Percentiles rank a stretch among this genome's conserved stretches.
These are phyloP conservation scores for Mercenaria mercenaria DNA, from an alignment of 1,140 invertebrate species.

Conservation along the genomic window DNA sequence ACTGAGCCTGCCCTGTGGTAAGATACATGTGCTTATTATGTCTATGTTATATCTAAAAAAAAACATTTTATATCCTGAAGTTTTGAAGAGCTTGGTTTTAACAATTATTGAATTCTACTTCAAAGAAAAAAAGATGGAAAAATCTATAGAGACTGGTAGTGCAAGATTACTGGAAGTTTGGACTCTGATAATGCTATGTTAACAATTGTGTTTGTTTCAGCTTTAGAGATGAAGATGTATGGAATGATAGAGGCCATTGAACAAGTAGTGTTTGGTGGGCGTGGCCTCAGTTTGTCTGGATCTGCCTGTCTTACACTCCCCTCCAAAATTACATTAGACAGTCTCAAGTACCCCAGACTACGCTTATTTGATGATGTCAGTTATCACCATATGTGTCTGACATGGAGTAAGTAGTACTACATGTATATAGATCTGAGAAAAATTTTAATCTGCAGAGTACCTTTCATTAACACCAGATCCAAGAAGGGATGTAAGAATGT, in stretches of 20 bases:
- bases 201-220: constrained; percentile 43
- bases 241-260: constrained; percentile 35
- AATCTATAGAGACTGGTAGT: too few relatives aligned
- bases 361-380: background rate
- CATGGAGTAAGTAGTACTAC: constrained; percentile 57
- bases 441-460: too few relatives aligned
- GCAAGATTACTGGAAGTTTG: too few relatives aligned
- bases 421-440: too few relatives aligned
- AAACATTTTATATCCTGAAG: too few relatives aligned
- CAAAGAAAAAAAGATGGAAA: too few relatives aligned
- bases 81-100: too few relatives aligned
- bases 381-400: constrained; percentile 47
- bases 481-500: too few relatives aligned
- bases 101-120: too few relatives aligned
- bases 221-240: constrained; percentile 51
- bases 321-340: background rate
- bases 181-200: too few relatives aligned
- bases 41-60: too few relatives aligned
- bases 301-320: constrained; percentile 24
- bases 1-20: background rate
- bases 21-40: background rate
- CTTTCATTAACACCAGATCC: too few relatives aligned
- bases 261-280: constrained; percentile 33
- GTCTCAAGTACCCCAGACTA: constrained; percentile 32
- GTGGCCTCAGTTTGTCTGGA: constrained; percentile 36